Conservation (phyloP, 2,797 vertebrate species). For the Thripadectes ignobilis region DNA sequence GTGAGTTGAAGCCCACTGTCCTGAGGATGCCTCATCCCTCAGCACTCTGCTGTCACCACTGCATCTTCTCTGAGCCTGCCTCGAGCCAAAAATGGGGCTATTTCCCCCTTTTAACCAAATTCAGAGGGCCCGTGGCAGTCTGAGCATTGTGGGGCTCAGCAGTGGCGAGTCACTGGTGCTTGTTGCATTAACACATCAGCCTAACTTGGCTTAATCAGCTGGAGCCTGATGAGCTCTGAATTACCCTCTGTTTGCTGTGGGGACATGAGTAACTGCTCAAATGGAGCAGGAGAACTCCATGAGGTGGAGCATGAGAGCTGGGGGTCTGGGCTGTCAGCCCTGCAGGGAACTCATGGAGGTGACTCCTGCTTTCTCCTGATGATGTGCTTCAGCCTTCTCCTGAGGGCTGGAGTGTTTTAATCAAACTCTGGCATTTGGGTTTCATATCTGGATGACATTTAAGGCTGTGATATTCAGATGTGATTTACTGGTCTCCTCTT, state of each 20-base stretch:
- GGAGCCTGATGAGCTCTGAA: not conserved
- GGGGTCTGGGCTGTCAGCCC: not conserved
- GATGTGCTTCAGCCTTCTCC: not conserved
- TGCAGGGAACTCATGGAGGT: accelerated
- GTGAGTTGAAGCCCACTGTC: slow-evolving; percentile 68
- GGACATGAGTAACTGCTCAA: accelerated
- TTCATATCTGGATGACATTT: not conserved
- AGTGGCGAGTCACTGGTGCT: accelerated
- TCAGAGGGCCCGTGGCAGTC: not conserved
- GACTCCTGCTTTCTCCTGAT: not conserved
- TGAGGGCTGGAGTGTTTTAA: not conserved
- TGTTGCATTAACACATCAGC: not conserved
- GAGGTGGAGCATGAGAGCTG: not conserved
- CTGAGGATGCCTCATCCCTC: not conserved
- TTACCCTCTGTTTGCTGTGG: not conserved
- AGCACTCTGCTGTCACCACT: not conserved
- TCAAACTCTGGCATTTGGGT: not conserved
- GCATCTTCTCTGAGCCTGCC: not conserved
- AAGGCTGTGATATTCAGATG: not conserved
- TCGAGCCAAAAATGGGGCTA: not conserved
- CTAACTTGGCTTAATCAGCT: not conserved
- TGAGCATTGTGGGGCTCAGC: accelerated
- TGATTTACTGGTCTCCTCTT: not conserved
- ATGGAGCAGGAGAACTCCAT: not conserved
- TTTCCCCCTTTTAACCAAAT: not conserved